Evolutionary conservation across 2,888 invertebrate species (phyloP), one percentile per base, ranked within the genome.

Genomic region (Willowsia nigromaculata): DNA sequence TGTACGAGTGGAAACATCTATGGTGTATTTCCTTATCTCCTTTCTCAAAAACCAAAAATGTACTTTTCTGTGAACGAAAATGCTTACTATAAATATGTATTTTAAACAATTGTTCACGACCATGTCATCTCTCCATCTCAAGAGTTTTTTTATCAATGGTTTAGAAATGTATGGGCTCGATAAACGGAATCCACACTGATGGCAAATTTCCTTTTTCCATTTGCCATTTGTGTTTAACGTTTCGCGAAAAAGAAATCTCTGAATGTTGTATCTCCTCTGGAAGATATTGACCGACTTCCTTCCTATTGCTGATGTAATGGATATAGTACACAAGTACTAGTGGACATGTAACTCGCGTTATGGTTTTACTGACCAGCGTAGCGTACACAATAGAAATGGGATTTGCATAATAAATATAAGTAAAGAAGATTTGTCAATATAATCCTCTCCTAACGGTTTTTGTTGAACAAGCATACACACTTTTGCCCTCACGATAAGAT

Each of bases 201-300:
- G 47, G 47, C 47, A 15, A 71, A 71, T 71, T 71, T 40, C 68
- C 68, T 65, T 40, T 71, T 71, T 43, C 22, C 18, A 71, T 15
- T 74, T 74, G 47, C 47, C 47, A 47, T 74, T 74, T 71, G 53
- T n/a, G 78, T 47, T 50, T 47, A 74, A 74, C 74, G 74, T 15
- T 47, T 74, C 37, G 80, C 56, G 18, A 80, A 56, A 80, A 56
- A 76, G 18, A 40, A 6, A 50, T 71, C 22, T 40, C 3, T 25
- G 68, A 22, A 37, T 30, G 30, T 37, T 27, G 25, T 47, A 13
- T 15, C 27, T 47, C 5, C 27, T n/a, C n/a, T 68, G 40, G 40
- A 37, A 43, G 13, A 43, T 22, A 13, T 6, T 71, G 65, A 68
- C 65, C 65, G 18, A 11, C 25, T 71, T 71, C 71, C 43, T 71